Base-by-base conservation (phyloP, 2,797 vertebrate species). In the Trachurus trachurus region DNA sequence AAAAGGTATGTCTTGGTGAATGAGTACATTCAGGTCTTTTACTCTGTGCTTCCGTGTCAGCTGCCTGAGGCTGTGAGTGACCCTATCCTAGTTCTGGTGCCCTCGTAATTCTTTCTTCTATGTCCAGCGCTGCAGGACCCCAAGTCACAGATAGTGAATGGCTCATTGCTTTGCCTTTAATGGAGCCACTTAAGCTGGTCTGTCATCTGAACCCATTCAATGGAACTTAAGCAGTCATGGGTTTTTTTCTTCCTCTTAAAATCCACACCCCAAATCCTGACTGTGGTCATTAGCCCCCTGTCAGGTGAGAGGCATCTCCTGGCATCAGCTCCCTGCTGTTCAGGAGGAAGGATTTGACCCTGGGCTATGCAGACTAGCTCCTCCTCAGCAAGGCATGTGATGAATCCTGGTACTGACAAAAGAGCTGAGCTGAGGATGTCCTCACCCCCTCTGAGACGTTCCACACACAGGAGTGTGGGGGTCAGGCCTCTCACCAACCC, bases 401-500 rank as follows among this genome's bases (percentile, higher is more conserved):
- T 57, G 57, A 73, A 53, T n/a, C 66, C 44, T 0, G 0, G 39
- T 63, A 29, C 68, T 90, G 76, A 83, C 84, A 87, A 64, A 78
- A 66, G 40, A 71, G 72, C 64, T 31, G 70, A 71, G 75, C 58
- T 37, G 42, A 39, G n/a, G 72, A 66, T 66, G 58, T 74, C 76
- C 78, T 87, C 70, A 58, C 65, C 74, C 79, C 74, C 63, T 65
- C 31, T 21, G 78, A 89, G 81, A 81, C 77, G 62, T 80, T 64
- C 44, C 19, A 44, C 58, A 76, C 69, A 40, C 45, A 8, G 39
- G 80, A 80, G 60, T 74, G 44, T 6, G 40, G 60, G 54, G 88
- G 86, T 92, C 91, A 90, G 40, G 16, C 74, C 78, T 78, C 81
- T 80, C 42, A 76, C 83, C 83, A 78, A 45, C 37, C 44, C 54